Conservation (phyloP, 2,113 vertebrate genomes). For the Antechinus stuartii region DNA sequence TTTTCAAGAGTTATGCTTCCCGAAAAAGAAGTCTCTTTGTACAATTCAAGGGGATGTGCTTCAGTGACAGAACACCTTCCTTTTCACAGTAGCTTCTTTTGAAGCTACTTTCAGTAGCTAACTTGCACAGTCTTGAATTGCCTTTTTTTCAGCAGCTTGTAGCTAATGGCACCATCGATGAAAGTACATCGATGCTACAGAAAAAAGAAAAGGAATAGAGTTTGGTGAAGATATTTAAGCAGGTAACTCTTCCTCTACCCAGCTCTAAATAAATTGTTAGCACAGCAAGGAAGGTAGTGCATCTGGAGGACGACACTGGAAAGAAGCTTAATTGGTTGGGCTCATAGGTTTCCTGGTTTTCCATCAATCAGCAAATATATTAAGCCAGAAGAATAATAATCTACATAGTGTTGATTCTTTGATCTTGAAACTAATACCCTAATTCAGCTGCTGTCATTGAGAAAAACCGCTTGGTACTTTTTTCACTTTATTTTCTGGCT, state of each 20-base stretch:
- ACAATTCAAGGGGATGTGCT: constrained; percentile 1
- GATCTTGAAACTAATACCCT: background rate
- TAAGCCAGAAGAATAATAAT: background rate
- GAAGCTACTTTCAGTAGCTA: constrained; percentile 24
- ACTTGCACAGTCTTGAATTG: background rate
- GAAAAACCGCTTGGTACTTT: background rate
- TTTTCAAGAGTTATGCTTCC: background rate
- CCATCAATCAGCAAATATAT: background rate
- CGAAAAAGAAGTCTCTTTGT: background rate
- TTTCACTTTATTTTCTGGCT: background rate
- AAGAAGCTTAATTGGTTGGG: background rate
- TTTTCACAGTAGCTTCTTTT: background rate
- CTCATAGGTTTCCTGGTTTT: background rate
- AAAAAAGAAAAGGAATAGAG: background rate
- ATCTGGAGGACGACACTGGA: background rate
- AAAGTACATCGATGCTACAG: background rate
- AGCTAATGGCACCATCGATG: background rate
- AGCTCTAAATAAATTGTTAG: background rate
- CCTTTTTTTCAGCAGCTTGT: background rate
- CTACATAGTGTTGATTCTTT: background rate
- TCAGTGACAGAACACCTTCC: background rate
- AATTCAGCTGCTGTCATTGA: background rate
- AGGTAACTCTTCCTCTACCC: background rate
- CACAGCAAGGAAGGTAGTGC: background rate
- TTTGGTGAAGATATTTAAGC: background rate